Conservation (phyloP, 2,797 vertebrate genomes). For the Pelobates cultripes region DNA sequence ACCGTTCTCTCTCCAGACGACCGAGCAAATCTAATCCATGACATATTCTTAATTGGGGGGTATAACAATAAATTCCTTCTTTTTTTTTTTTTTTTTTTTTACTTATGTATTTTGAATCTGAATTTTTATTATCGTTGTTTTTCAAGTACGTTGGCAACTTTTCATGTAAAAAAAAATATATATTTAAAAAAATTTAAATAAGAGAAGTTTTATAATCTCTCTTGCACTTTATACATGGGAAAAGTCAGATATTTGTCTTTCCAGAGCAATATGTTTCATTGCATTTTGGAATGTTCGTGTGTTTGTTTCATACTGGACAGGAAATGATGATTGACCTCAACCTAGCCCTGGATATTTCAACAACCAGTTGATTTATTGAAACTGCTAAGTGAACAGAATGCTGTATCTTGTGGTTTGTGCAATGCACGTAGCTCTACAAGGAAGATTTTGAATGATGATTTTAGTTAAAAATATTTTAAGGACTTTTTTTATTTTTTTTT, state of each 20-base stretch:
- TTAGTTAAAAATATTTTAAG: too few species aligned
- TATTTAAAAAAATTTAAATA: conserved; percentile 17
- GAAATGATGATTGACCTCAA: conserved; percentile 51
- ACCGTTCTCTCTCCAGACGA: conserved; percentile 80
- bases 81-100: not conserved
- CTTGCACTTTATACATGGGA: conserved; percentile 13
- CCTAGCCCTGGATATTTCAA: conserved; percentile 32
- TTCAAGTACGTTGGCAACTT: not conserved
- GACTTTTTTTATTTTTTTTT: too few species aligned
- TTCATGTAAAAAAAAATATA: not conserved
- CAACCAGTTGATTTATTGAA: conserved; percentile 44
- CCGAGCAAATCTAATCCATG: conserved; percentile 88
- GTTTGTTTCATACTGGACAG: conserved; percentile 47
- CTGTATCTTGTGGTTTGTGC: conserved; percentile 35
- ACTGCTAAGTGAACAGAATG: conserved; percentile 37
- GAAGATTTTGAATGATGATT: too few species aligned
- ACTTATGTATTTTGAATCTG: not conserved
- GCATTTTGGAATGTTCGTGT: conserved; percentile 35
- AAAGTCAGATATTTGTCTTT: not conserved
- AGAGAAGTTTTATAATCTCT: conserved; percentile 33
- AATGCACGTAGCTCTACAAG: too few species aligned
- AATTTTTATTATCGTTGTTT: not conserved
- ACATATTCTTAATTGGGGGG: conserved; percentile 89
- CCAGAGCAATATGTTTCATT: conserved; percentile 21
- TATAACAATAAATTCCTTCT: conserved; percentile 58